phyloP scores from a whole-genome alignment of 2,113 vertebrate genomes.

The Balaenoptera acutorostrata region DNA sequence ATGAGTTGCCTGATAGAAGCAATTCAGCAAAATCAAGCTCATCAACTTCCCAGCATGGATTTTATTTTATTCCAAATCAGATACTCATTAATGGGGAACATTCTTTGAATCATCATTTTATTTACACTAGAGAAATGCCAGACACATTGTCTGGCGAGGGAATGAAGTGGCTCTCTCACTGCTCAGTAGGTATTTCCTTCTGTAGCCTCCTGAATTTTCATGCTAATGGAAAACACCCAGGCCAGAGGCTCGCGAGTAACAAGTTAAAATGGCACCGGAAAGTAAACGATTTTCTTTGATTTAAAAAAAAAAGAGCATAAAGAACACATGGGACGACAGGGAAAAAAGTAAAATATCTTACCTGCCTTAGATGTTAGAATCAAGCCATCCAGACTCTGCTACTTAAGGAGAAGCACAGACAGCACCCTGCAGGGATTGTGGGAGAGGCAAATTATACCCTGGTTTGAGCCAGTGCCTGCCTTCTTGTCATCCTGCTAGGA shows the following conservation, averaged over 20 bases:
- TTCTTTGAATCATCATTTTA: conserved; percentile 74
- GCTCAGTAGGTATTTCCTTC: conserved; percentile 62
- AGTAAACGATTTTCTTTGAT: conserved; percentile 38
- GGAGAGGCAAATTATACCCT: background rate
- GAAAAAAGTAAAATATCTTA: background rate
- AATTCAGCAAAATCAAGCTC: conserved; percentile 78
- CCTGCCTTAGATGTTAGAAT: background rate
- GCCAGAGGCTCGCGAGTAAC: conserved; percentile 40
- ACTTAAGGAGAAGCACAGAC: background rate
- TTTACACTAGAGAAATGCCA: conserved; percentile 76
- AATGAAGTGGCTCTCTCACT: background rate
- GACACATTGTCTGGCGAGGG: conserved; percentile 49
- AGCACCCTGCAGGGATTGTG: background rate
- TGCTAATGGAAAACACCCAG: conserved; percentile 66
- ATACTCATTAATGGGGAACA: conserved; percentile 71
- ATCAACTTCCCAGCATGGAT: conserved; percentile 80
- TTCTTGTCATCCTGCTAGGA: background rate
- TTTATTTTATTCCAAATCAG: conserved; percentile 80
- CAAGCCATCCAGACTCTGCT: background rate
- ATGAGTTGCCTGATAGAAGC: conserved; percentile 74
- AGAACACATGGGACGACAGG: background rate
- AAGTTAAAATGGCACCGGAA: conserved; percentile 39
- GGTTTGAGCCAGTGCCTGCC: background rate
- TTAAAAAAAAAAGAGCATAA: background rate
- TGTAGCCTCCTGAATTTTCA: conserved; percentile 52